Evolutionary conservation across 2,113 vertebrate genomes (phyloP).

Genomic region (Alouatta palliata): DNA sequence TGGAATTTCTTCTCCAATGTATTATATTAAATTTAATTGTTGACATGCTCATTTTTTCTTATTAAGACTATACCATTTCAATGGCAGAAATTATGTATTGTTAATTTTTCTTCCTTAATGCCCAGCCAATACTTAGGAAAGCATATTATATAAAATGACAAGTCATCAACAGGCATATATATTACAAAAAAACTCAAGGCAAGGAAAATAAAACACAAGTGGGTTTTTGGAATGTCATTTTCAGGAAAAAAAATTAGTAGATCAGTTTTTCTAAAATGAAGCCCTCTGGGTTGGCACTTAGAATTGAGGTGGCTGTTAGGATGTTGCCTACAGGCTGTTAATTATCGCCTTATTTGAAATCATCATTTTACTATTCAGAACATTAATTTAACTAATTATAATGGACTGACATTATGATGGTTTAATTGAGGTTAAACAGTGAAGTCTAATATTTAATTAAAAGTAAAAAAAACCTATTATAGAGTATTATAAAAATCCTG

Average conservation of each 20-base stretch:
- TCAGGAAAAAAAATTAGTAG: not conserved
- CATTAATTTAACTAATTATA: conserved; percentile 60
- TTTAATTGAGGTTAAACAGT: conserved; percentile 67
- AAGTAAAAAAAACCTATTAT: not conserved
- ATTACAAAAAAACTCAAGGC: not conserved
- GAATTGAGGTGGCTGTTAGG: not conserved
- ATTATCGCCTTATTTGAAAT: conserved; percentile 42
- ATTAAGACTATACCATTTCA: not conserved
- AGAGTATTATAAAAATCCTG: not conserved
- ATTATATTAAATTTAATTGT: not conserved
- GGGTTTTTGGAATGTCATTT: not conserved
- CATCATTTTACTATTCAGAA: conserved; percentile 51
- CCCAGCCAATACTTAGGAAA: not conserved
- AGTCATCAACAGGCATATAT: not conserved
- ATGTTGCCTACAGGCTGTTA: not conserved
- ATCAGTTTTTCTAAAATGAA: not conserved
- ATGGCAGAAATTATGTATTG: not conserved
- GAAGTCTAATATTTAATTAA: conserved; percentile 49
- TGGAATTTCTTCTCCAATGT: not conserved
- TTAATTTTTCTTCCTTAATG: not conserved
- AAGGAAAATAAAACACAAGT: not conserved
- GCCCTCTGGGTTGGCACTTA: not conserved
- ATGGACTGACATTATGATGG: not conserved
- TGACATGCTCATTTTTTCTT: not conserved
- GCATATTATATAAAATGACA: not conserved